Conservation (phyloP, 30 jellyfish, hydroid and myxozoan species). For the Hydractinia echinata region DNA sequence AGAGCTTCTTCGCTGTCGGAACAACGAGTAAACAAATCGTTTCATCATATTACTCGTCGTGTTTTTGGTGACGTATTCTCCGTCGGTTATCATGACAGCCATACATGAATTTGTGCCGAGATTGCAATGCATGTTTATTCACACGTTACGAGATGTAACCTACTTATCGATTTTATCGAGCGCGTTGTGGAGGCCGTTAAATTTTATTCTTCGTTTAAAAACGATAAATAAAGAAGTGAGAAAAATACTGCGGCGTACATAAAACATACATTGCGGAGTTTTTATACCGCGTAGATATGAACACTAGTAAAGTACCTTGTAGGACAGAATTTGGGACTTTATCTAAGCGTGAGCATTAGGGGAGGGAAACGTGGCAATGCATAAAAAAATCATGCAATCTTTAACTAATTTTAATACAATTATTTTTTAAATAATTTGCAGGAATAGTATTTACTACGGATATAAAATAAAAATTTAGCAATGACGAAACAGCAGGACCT, state of each 20-base stretch:
- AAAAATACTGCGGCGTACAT: background rate
- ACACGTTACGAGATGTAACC: constrained; percentile 13
- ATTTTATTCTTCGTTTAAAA: constrained; percentile 3
- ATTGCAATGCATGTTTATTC: constrained; percentile 19
- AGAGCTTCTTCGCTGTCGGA: background rate
- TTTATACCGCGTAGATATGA: too few relatives aligned
- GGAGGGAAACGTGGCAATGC: too few relatives aligned
- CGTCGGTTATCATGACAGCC: background rate
- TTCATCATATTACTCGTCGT: constrained; percentile 13
- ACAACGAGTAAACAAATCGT: constrained; percentile 21
- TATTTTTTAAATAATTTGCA: too few relatives aligned
- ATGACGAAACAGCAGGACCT: too few relatives aligned
- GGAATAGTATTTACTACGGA: too few relatives aligned
- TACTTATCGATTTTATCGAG: constrained; percentile 22
- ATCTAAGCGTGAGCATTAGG: too few relatives aligned
- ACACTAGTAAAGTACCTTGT: too few relatives aligned
- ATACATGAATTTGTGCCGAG: constrained; percentile 10
- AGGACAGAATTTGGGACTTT: too few relatives aligned
- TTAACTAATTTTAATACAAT: too few relatives aligned
- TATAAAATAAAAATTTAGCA: too few relatives aligned
- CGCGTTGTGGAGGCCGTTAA: constrained; percentile 26
- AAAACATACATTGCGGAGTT: too few relatives aligned
- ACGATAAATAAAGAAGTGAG: background rate
- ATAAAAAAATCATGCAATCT: too few relatives aligned
- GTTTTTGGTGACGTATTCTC: constrained; percentile 5